Base-by-base conservation (phyloP, 2,797 vertebrate genomes). In the Lagocephalus sceleratus region DNA sequence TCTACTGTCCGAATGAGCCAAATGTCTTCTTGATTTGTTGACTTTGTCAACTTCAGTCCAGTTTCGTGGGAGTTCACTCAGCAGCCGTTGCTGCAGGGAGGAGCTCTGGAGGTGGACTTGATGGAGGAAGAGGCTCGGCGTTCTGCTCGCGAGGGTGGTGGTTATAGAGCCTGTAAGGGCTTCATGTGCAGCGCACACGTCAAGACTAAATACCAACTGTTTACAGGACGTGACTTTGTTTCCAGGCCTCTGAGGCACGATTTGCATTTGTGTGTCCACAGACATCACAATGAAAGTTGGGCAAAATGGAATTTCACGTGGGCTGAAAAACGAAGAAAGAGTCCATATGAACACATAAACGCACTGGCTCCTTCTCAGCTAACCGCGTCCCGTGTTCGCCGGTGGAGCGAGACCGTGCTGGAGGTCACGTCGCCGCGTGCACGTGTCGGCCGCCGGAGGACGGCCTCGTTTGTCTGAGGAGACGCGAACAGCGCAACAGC, bases 241-340 rank as follows among this genome's bases (percentile, higher is more conserved):
- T 74, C 51, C 65, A 60, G 40, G 63, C 71, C 54, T 64, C 54
- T 73, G 51, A 68, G 68, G 56, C 47, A 17, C 23, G 48, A 69
- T 47, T 61, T 58, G 73, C 29, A 60, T 60, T 41, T 56, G 62
- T 51, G 53, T 63, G 65, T 80, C 64, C 21, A 26, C 54, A 66
- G 44, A 54, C 54, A 66, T 62, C 59, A 57, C 40, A 41, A 57
- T 56, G 52, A 66, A 38, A 19, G 62, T 75, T 72, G 68, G 65
- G 73, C 47, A 85, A 80, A 39, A 32, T 63, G 51, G 47, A 66
- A 73, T 73, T n/a, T 71, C 49, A 50, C 35, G 57, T 54, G 21
- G 54, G 66, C 51, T 21, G 14, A 56, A 47, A 77, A 57, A 10
- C 50, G 69, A 60, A 63, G 82, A 60, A 57, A 78, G 16, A 59